Evolutionary conservation across 2,888 invertebrate species (phyloP).

Genomic region (Morinoia aosen): DNA sequence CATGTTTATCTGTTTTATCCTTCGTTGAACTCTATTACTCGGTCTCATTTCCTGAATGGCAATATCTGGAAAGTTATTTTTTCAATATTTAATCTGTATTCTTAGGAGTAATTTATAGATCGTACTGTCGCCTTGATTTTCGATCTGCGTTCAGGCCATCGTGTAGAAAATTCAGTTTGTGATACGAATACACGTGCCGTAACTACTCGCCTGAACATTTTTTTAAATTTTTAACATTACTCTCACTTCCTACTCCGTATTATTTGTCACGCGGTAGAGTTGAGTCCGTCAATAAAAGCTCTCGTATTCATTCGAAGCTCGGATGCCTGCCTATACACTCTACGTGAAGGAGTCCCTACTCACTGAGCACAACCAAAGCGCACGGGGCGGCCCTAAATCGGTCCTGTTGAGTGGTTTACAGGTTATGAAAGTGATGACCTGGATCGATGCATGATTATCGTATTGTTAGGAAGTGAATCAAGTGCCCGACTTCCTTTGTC

Average conservation of each 20-base stretch:
- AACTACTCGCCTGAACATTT: not conserved
- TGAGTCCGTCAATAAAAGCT: not conserved
- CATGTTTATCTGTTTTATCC: not conserved
- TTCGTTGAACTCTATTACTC: not conserved
- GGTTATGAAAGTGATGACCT: slow-evolving; percentile 29
- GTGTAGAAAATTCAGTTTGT: not conserved
- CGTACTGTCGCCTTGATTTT: too few species aligned
- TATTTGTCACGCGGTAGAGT: not conserved
- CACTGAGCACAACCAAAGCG: not conserved
- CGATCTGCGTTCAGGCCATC: too few species aligned
- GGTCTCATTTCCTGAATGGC: not conserved
- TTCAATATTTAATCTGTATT: too few species aligned
- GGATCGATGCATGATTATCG: slow-evolving; percentile 48
- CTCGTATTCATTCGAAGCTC: not conserved
- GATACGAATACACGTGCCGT: not conserved
- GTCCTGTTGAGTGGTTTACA: slow-evolving; percentile 46
- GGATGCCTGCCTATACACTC: not conserved
- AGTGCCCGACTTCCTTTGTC: slow-evolving; percentile 51
- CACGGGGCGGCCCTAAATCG: slow-evolving; percentile 36
- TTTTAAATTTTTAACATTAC: not conserved
- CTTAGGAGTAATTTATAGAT: too few species aligned
- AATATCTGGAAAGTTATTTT: not conserved
- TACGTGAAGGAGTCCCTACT: not conserved
- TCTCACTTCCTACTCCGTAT: not conserved
- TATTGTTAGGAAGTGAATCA: slow-evolving; percentile 51